A percentile compares a stretch with the other conserved stretches of the same genome.
phyloP scores from a whole-genome alignment of 2,113 vertebrate genomes.

The Phainopepla nitens region DNA sequence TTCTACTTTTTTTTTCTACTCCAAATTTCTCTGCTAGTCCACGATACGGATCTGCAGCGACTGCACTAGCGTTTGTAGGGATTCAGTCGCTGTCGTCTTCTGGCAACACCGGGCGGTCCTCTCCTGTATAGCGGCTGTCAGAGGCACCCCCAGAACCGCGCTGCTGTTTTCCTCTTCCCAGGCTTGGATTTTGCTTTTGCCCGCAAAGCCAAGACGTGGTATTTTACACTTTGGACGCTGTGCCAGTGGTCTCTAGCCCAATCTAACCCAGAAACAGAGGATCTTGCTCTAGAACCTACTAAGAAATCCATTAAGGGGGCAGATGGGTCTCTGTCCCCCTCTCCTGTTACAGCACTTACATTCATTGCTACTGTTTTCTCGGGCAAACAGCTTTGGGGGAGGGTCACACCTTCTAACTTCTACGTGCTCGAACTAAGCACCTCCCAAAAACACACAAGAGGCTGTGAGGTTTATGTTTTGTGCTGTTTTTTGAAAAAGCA shows the following conservation, averaged over 20 bases:
- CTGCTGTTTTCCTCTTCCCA: background rate
- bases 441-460: background rate
- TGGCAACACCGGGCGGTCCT: rapidly evolving
- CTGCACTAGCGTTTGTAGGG: too few relatives aligned
- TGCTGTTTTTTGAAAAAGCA: background rate
- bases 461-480: background rate
- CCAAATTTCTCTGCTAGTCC: background rate
- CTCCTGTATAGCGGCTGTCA: rapidly evolving
- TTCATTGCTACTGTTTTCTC: background rate
- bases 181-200: background rate
- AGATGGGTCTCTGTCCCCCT: background rate
- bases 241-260: background rate
- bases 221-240: background rate
- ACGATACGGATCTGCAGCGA: background rate
- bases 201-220: background rate
- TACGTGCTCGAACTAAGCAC: background rate
- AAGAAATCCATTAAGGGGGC: too few relatives aligned
- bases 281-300: background rate
- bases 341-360: too few relatives aligned
- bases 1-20: background rate
- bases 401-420: background rate
- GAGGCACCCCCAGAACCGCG: too few relatives aligned
- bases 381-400: background rate
- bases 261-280: background rate
- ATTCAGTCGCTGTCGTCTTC: background rate